These are phyloP conservation scores for Lasioglossum calceatum DNA, from an alignment of 2,888 invertebrate genomes.

Conservation along the genomic window DNA sequence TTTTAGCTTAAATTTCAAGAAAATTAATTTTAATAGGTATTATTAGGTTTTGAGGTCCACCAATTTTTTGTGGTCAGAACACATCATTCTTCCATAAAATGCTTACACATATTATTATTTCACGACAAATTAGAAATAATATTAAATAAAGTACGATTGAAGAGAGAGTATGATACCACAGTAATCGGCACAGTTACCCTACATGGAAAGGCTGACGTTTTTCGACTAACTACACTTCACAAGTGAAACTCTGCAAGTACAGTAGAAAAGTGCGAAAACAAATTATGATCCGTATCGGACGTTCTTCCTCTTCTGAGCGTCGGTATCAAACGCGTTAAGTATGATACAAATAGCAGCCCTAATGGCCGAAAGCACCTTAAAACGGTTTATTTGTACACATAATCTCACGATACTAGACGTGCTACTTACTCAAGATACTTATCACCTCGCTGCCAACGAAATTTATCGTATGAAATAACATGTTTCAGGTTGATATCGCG, in stretches of 20 bases:
- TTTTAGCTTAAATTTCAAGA: no score
- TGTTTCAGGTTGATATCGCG: neutral
- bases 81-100: no score
- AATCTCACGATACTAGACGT: neutral
- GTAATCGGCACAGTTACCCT: no score
- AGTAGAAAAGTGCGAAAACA: neutral
- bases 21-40: no score
- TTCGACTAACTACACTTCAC: neutral
- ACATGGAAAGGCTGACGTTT: neutral
- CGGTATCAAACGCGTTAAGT: conserved; percentile 1
- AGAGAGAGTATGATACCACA: no score
- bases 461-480: neutral
- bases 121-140: no score
- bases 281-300: neutral
- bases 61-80: no score
- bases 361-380: neutral
- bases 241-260: neutral
- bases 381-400: neutral
- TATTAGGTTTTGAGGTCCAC: no score
- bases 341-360: conserved; percentile 6
- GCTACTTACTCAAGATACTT: neutral
- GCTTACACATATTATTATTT: no score
- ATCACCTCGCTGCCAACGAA: neutral
- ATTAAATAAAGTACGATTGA: no score
- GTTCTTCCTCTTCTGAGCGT: neutral